Conservation (phyloP, 2,113 vertebrate genomes). For the Pyrgilauda ruficollis region DNA sequence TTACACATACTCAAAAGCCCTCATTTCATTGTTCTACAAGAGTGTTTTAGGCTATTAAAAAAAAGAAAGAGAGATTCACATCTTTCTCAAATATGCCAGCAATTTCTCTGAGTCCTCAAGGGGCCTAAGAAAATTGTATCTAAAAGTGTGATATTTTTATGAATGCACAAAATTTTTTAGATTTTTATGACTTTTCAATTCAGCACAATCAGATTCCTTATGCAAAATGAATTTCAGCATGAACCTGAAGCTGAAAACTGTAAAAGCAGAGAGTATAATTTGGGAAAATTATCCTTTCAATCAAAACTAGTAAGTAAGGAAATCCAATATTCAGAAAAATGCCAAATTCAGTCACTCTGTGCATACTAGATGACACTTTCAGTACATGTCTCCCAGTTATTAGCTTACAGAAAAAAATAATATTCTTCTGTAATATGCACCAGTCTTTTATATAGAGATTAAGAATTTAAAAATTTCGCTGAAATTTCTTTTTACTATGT, state of each 20-base stretch:
- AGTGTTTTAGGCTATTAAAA: background rate
- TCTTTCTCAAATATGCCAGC: background rate
- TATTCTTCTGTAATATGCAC: background rate
- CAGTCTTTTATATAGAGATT: background rate
- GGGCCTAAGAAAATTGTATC: background rate
- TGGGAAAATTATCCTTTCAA: background rate
- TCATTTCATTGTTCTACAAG: background rate
- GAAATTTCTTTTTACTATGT: background rate
- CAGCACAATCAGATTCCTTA: background rate
- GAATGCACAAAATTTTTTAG: background rate
- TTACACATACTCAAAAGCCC: background rate
- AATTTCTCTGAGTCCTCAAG: background rate
- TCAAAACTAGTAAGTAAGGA: background rate
- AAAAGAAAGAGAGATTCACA: background rate
- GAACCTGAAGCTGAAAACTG: background rate
- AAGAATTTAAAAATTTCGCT: background rate
- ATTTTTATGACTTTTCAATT: background rate
- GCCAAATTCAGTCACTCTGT: background rate
- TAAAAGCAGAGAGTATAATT: background rate
- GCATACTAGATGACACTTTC: background rate
- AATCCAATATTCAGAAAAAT: background rate
- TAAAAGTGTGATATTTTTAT: background rate
- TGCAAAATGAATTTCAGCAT: background rate
- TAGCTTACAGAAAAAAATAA: background rate
- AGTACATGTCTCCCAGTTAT: background rate